Base-by-base conservation (phyloP, 2,113 vertebrate species). In the Morphnarchus princeps region DNA sequence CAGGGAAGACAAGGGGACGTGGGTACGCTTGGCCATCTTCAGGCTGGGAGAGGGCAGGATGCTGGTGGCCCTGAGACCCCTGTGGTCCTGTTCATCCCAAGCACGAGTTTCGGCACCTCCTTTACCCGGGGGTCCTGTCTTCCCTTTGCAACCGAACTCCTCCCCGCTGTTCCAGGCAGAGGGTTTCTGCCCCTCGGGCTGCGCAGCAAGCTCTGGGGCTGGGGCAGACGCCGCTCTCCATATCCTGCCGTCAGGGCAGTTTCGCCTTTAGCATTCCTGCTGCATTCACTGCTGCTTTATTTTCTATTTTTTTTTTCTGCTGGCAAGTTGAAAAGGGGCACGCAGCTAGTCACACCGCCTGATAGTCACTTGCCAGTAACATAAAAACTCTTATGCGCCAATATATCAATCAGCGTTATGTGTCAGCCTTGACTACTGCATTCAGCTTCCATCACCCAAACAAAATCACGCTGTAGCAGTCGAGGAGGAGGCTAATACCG, bases 321-420 rank as follows among this genome's bases (percentile, higher is more conserved):
- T 70, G 87, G 65, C 19, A 14, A 88, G 79, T 82, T 80, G 78
- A 61, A 61, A 87, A 79, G 87, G 87, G 87, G 71, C 74, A 69
- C 3, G 13, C 87, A 96, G 93, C 83, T 32, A 84, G 80, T 96
- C 87, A 50, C 78, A 61, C 28, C 8, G 9, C 76, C 94, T 78
- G 93, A 93, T 89, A 97, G 91, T 81, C 89, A 72, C 87, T 95
- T 94, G 96, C 93, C 96, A 96, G 92, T 69, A 86, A 79, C 96
- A 73, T 79, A 88, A 74, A 95, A 92, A 93, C 79, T 70, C 93
- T 90, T 66, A 72, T 4, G 79, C 32, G 1, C 88, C 96, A 91
- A 78, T 93, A 92, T 92, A 95, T 97, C 94, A 92, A 95, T 92
- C 93, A 92, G 89, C 5, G 40, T 92, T 92, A 90, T 1, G 79